Percentiles rank a stretch among this genome's conserved stretches.
These are phyloP conservation scores for Dasypolia templi DNA, from an alignment of 2,888 invertebrate species.

Conservation along the genomic window DNA sequence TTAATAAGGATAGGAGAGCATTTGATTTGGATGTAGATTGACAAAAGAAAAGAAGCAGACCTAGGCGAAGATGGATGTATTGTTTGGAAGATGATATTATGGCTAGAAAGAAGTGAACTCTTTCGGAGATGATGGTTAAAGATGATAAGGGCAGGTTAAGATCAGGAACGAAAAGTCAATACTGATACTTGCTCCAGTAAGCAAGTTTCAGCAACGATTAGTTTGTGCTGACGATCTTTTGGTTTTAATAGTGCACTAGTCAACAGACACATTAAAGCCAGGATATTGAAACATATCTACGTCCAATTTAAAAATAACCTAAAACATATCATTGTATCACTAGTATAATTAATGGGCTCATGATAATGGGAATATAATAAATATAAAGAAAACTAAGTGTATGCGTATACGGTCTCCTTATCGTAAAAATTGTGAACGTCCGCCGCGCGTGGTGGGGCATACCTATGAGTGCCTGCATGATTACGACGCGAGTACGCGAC, in stretches of 20 bases:
- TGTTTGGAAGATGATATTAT: neutral
- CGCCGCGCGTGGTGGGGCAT: no score
- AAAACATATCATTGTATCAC: neutral
- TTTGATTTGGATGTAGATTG: neutral
- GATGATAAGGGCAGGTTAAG: neutral
- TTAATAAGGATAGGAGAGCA: neutral
- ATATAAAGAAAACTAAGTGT: no score
- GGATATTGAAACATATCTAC: neutral
- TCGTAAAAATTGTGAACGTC: no score
- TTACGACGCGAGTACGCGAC: no score
- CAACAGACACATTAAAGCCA: neutral
- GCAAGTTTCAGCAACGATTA: neutral
- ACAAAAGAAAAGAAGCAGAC: neutral
- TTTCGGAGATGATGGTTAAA: neutral
- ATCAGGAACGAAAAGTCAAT: neutral
- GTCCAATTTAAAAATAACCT: neutral
- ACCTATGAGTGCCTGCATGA: no score
- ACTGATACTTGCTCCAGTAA: neutral
- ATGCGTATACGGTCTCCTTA: no score
- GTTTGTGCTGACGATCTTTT: slow-evolving; percentile 27
- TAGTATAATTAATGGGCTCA: no score
- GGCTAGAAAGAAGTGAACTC: neutral
- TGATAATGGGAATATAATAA: no score
- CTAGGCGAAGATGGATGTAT: neutral
- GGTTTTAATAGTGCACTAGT: slow-evolving; percentile 15